These are phyloP conservation scores for Upupa epops DNA, from an alignment of 2,113 vertebrate genomes.

Conservation along the genomic window DNA sequence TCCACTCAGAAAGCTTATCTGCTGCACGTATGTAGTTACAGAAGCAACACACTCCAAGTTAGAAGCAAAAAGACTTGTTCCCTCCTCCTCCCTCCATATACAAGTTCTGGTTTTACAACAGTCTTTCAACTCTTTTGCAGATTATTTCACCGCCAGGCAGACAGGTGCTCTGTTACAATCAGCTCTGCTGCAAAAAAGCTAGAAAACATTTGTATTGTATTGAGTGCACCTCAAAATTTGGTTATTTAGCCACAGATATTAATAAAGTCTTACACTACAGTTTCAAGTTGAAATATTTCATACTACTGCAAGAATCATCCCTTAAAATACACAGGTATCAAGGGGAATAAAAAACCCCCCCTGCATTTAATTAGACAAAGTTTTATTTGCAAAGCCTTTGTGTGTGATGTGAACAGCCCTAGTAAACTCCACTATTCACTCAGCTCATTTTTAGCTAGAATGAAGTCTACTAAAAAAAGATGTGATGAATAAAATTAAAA, in stretches of 20 bases:
- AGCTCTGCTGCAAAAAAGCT: neutral
- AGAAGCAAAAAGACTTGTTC: neutral
- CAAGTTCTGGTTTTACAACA: neutral
- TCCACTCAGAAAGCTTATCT: neutral
- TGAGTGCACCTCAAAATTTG: neutral
- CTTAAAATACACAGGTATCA: neutral
- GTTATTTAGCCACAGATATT: neutral
- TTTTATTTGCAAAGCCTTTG: neutral
- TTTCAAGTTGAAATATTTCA: neutral
- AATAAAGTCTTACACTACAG: neutral
- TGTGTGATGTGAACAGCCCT: neutral
- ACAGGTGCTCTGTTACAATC: neutral
- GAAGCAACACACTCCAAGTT: neutral
- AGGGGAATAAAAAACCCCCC: neutral
- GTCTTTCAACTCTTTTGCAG: neutral
- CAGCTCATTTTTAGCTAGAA: neutral
- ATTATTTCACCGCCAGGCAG: neutral
- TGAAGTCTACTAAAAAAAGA: neutral
- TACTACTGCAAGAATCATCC: neutral
- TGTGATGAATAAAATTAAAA: neutral
- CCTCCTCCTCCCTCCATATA: fast-evolving
- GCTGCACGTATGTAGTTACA: neutral
- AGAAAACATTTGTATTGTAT: neutral
- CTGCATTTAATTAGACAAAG: neutral
- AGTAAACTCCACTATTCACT: neutral